These are phyloP conservation scores for Nanorana parkeri DNA, from an alignment of 2,113 vertebrate species.

Conservation along the genomic window DNA sequence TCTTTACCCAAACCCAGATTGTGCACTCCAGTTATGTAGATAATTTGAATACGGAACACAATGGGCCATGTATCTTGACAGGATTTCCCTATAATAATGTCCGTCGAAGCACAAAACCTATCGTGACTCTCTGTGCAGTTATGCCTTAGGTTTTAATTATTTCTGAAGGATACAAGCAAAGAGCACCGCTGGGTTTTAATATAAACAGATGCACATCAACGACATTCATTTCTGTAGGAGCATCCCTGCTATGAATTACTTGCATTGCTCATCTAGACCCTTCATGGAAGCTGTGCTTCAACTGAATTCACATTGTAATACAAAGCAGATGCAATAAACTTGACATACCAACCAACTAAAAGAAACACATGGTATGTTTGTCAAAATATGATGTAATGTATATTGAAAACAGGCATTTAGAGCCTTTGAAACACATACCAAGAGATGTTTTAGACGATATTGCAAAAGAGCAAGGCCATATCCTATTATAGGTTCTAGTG, in stretches of 20 bases:
- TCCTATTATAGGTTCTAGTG: no score
- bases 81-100: background rate
- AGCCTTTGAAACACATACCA: background rate
- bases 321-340: constrained; percentile 34
- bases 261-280: constrained; percentile 25
- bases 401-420: background rate
- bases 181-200: constrained; percentile 6
- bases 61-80: no score
- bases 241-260: constrained; percentile 24
- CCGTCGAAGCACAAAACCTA: background rate
- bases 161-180: constrained; percentile 31
- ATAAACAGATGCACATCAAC: constrained; percentile 33
- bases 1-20: no score
- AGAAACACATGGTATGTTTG: background rate
- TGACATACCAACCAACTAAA: background rate
- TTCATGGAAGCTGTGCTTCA: constrained; percentile 12
- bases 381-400: constrained; percentile 7
- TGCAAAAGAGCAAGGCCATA: no score
- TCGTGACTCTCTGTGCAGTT: background rate
- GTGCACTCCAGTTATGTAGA: no score
- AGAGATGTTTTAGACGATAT: no score
- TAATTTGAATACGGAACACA: no score
- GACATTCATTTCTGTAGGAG: constrained; percentile 4
- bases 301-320: background rate
- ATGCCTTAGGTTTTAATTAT: background rate